These are phyloP conservation scores for Agapornis canus DNA, from an alignment of 2,797 vertebrate genomes.

Conservation along the genomic window DNA sequence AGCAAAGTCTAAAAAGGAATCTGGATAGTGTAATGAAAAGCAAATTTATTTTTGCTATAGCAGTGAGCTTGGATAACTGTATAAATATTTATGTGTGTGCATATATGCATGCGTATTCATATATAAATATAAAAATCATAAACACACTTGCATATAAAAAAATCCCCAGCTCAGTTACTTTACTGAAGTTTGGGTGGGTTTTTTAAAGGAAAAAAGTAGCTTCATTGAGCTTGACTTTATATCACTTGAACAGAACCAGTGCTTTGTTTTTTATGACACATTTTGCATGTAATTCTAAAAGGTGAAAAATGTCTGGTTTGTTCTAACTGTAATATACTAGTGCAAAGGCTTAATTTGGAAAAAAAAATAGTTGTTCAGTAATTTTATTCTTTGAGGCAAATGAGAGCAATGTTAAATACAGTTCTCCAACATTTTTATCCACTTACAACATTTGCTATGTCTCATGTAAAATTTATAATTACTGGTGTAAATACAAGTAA, in stretches of 20 bases:
- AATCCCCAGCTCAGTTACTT: not conserved
- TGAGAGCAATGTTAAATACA: not conserved
- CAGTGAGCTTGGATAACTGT: not conserved
- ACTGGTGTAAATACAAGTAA: not conserved
- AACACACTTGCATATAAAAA: not conserved
- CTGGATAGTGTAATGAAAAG: not conserved
- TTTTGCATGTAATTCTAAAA: not conserved
- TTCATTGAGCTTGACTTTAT: not conserved
- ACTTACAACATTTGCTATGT: not conserved
- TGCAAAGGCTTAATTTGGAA: not conserved
- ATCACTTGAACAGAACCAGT: not conserved
- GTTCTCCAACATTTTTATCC: not conserved
- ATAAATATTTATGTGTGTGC: not conserved
- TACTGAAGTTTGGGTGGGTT: not conserved
- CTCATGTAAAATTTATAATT: not conserved
- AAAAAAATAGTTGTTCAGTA: not conserved
- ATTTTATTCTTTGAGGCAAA: not conserved
- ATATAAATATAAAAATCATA: not conserved
- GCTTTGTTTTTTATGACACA: not conserved
- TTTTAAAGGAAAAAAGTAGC: not conserved
- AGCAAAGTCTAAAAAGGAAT: not conserved
- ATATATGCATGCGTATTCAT: not conserved
- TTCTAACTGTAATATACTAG: not conserved
- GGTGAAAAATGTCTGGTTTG: not conserved
- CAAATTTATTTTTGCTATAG: not conserved